These are phyloP conservation scores for Alviniconcha strummeri DNA, from an alignment of 2,888 invertebrate genomes.

Conservation along the genomic window DNA sequence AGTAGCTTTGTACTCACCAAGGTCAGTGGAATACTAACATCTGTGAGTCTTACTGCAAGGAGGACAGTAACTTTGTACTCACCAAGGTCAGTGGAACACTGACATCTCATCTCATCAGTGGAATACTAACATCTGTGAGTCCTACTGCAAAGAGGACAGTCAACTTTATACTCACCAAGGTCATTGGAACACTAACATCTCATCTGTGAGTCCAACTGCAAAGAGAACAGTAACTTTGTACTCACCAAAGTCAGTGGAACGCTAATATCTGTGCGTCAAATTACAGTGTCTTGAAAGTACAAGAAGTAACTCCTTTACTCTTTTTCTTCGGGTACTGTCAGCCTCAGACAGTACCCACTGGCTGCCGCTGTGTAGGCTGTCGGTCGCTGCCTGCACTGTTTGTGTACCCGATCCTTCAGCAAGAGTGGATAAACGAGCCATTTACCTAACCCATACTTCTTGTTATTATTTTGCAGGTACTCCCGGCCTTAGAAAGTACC, in stretches of 20 bases:
- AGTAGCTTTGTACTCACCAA: constrained; percentile 27
- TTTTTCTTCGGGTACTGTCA: too few relatives aligned
- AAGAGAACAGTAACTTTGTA: constrained; percentile 26
- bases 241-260: constrained; percentile 7
- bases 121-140: background rate
- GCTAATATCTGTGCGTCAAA: background rate
- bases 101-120: background rate
- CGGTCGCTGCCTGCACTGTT: too few relatives aligned
- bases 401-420: too few relatives aligned
- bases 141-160: constrained; percentile 19
- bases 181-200: background rate
- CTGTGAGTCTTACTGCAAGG: constrained; percentile 26
- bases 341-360: too few relatives aligned
- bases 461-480: background rate
- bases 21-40: background rate
- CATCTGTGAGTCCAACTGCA: background rate
- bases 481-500: constrained; percentile 17
- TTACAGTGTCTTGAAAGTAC: too few relatives aligned
- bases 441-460: background rate
- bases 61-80: constrained; percentile 31
- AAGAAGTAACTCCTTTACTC: too few relatives aligned
- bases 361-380: too few relatives aligned
- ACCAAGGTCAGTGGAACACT: constrained; percentile 2
- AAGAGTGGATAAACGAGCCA: too few relatives aligned
- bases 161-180: constrained; percentile 23